Percentiles rank a stretch among this genome's conserved stretches.
Evolutionary conservation across 2,888 invertebrate species (phyloP).

Genomic region (Platerodrilus igneus): DNA sequence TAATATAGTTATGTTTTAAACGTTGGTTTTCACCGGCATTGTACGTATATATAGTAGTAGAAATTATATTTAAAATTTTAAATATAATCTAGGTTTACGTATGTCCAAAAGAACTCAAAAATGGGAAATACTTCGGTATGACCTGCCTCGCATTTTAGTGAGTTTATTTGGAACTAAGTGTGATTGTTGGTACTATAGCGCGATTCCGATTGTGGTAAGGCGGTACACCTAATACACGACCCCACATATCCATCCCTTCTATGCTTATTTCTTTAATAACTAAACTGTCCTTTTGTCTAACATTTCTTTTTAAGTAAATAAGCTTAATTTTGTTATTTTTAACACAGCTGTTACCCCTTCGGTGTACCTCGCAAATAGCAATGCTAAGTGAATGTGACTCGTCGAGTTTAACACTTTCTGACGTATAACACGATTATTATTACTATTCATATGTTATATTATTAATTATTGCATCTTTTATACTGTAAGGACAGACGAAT

Average conservation of each 20-base stretch:
- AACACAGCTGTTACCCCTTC: slow-evolving; percentile 24
- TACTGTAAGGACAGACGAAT: slow-evolving; percentile 44
- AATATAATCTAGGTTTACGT: slow-evolving; percentile 46
- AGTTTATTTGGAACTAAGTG: slow-evolving; percentile 74
- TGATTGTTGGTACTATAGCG: slow-evolving; percentile 61
- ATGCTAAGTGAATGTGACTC: slow-evolving; percentile 50
- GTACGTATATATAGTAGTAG: slow-evolving; percentile 51
- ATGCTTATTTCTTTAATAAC: too few relatives aligned
- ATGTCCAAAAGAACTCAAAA: slow-evolving; percentile 54
- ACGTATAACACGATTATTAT: slow-evolving; percentile 52
- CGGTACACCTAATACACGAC: slow-evolving; percentile 25
- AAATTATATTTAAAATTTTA: slow-evolving; percentile 49
- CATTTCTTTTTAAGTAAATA: too few relatives aligned
- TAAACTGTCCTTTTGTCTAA: too few relatives aligned
- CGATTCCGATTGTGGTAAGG: slow-evolving; percentile 28
- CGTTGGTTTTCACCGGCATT: slow-evolving; percentile 48
- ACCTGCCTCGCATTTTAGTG: slow-evolving; percentile 71
- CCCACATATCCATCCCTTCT: slow-evolving; percentile 19
- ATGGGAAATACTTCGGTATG: slow-evolving; percentile 51
- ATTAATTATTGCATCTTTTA: slow-evolving; percentile 39
- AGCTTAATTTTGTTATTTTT: too few relatives aligned
- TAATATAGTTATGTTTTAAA: slow-evolving; percentile 49
- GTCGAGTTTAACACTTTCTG: slow-evolving; percentile 43
- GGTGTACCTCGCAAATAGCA: slow-evolving; percentile 38
- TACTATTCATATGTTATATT: slow-evolving; percentile 51